Evolutionary conservation across 2,113 vertebrate species (phyloP).

Genomic region (Zosterops borbonicus): DNA sequence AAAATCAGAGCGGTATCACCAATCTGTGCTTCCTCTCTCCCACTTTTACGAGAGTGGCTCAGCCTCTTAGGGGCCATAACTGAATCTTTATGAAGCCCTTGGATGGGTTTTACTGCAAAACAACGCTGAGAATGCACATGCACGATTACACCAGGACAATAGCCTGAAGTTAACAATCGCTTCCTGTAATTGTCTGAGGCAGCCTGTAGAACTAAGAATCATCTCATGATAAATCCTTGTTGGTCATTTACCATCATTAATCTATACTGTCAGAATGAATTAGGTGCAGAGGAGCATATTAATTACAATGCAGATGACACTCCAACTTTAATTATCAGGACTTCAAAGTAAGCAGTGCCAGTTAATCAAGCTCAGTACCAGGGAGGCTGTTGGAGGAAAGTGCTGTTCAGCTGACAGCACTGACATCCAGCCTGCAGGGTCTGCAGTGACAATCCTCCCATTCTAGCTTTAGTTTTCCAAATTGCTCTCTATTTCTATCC

Average conservation of each 20-base stretch:
- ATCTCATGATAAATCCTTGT: constrained; percentile 37
- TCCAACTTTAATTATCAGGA: constrained; percentile 28
- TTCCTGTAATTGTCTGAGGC: constrained; percentile 64
- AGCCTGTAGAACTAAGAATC: not conserved
- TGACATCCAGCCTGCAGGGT: not conserved
- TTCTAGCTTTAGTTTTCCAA: not conserved
- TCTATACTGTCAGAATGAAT: constrained; percentile 57
- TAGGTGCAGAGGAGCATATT: constrained; percentile 22
- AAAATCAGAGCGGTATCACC: not conserved
- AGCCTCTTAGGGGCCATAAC: constrained; percentile 26
- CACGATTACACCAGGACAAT: constrained; percentile 43
- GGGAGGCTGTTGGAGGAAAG: not conserved
- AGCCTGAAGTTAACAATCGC: constrained; percentile 37
- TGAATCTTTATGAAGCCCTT: constrained; percentile 24
- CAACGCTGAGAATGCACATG: constrained; percentile 20
- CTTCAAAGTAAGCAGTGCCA: not conserved
- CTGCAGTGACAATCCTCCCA: not conserved
- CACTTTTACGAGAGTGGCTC: not conserved
- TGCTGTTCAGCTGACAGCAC: fast-evolving
- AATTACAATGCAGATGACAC: constrained; percentile 32
- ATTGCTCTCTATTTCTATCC: constrained; percentile 16
- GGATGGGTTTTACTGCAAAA: constrained; percentile 34
- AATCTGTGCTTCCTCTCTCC: not conserved
- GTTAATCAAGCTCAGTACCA: not conserved
- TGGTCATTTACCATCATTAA: constrained; percentile 47